These are phyloP conservation scores for Parus major DNA, from an alignment of 2,113 vertebrate species.

Conservation along the genomic window DNA sequence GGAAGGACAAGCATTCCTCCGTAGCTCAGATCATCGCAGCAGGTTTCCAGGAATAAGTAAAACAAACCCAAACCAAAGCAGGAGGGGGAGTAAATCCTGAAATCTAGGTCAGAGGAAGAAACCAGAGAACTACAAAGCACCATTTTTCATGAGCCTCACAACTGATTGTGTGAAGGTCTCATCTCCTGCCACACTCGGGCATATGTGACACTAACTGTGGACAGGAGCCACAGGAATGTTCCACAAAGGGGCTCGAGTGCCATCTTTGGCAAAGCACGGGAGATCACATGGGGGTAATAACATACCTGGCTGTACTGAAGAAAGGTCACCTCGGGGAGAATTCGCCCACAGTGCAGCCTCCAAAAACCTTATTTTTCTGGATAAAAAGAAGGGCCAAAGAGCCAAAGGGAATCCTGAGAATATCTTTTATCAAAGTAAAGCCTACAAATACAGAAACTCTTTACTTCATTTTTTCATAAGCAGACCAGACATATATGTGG, in stretches of 20 bases:
- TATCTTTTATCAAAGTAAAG: background rate
- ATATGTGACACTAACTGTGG: background rate
- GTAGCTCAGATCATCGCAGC: background rate
- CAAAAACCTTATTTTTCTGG: background rate
- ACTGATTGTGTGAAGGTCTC: background rate
- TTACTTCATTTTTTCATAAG: background rate
- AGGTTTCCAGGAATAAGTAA: slow-evolving; percentile 38
- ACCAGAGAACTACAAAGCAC: background rate
- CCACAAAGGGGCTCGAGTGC: background rate
- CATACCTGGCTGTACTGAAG: background rate
- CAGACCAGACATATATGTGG: background rate
- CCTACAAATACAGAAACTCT: background rate
- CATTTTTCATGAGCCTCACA: background rate
- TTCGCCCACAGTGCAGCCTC: background rate
- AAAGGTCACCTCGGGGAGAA: background rate
- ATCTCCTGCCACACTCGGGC: background rate
- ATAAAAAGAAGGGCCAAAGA: background rate
- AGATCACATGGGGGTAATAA: background rate
- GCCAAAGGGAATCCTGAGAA: background rate
- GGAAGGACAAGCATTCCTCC: slow-evolving; percentile 4
- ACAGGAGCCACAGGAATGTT: background rate
- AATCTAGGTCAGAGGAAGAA: slow-evolving; percentile 41
- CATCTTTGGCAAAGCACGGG: background rate
- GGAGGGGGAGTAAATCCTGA: background rate
- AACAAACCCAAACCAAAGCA: background rate